These are phyloP conservation scores for Isurus oxyrinchus DNA, from an alignment of 2,113 vertebrate genomes.

Conservation along the genomic window DNA sequence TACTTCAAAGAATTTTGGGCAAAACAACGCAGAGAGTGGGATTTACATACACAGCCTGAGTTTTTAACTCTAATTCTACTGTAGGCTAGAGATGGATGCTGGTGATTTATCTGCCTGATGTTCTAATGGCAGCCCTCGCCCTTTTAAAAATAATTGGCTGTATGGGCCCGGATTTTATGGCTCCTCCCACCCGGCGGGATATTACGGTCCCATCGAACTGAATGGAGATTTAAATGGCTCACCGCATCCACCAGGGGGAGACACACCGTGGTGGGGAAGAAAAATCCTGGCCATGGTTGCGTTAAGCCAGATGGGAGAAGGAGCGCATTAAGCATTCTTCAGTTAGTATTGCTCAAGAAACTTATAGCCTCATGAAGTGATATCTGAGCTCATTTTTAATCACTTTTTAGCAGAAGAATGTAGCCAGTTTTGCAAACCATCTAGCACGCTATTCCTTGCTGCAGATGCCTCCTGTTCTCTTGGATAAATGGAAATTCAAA, in stretches of 20 bases:
- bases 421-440: background rate
- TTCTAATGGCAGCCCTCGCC: background rate
- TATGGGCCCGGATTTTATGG: background rate
- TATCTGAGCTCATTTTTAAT: background rate
- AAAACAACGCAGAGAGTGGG: background rate
- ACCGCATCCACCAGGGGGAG: too few species aligned
- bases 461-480: background rate
- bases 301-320: background rate
- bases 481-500: background rate
- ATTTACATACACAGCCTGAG: background rate
- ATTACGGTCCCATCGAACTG: too few species aligned
- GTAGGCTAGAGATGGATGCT: background rate
- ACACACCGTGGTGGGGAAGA: too few species aligned
- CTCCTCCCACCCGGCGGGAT: too few species aligned
- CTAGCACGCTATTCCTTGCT: too few species aligned
- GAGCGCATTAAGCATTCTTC: background rate
- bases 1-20: background rate
- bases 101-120: background rate
- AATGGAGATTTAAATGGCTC: too few species aligned
- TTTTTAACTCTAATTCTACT: background rate
- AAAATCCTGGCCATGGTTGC: too few species aligned
- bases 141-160: background rate
- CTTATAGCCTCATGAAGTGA: background rate
- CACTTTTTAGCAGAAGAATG: background rate
- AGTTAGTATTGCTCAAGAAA: background rate